Base-by-base conservation (phyloP, 2,797 vertebrate genomes). In the Nannoperca australis region DNA sequence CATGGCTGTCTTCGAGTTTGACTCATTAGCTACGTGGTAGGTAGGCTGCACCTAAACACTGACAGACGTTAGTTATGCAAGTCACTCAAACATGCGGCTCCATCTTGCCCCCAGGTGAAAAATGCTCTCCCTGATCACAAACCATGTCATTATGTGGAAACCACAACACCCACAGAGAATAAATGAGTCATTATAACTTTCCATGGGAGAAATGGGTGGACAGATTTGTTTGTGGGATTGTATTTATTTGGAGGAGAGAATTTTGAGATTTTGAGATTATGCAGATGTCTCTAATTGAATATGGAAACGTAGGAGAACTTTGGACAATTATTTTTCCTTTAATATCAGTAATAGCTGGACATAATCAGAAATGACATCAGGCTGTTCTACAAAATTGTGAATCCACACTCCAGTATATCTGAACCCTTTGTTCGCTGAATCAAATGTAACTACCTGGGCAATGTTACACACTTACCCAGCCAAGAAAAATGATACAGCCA, bases 81-180 rank as follows among this genome's bases (percentile, higher is more conserved):
- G 89, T 79, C 78, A 53, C 70, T 85, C 65, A 77, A 78, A 88
- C 62, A 40, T 54, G 65, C 24, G 5, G 68, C 78, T 61, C 50
- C 36, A 70, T 71, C 59, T 65, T 70, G 63, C 74, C 75, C 58
- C 42, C 58, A 78, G 87, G 87, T 87, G 79, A 87, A 85, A 87
- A 86, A 90, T 81, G 44, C n/a, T 24, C 68, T 82, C 74, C 72
- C 78, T 38, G 78, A 81, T 91, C 85, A 69, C 81, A 88, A 86
- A 88, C 85, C 73, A 50, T 87, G 78, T 86, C 73, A 89, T 91
- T 86, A 88, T 76, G 70, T 78, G 73, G 69, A 88, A 91, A 86
- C 83, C 77, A 34, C 78, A 56, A 62, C 22, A 56, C 40, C 81
- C 79, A 4, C 77, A 36, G 80, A 85, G 84, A 75, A 91, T 83